Evolutionary conservation across 2,888 invertebrate species (phyloP).

Genomic region (Cepaea hortensis): DNA sequence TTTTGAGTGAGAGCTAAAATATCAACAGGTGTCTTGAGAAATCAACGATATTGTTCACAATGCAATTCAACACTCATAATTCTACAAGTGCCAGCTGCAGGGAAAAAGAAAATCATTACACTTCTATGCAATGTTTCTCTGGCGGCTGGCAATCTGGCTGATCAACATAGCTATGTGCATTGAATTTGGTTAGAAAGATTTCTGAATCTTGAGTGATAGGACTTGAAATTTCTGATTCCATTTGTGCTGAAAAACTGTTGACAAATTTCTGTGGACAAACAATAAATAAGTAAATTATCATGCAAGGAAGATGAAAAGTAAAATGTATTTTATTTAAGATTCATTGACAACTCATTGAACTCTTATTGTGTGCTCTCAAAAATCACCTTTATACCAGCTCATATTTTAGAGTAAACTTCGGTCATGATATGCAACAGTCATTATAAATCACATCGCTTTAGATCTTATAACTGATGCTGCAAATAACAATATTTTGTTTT

Average conservation of each 20-base stretch:
- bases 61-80: background rate
- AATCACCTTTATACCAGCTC: no score
- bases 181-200: slow-evolving; percentile 35
- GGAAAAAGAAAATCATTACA: background rate
- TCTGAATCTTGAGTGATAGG: slow-evolving; percentile 20
- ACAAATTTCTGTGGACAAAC: slow-evolving; percentile 84
- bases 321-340: no score
- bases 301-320: no score
- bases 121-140: slow-evolving; percentile 27
- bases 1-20: background rate
- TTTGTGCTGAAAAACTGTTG: slow-evolving; percentile 83
- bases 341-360: no score
- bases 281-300: background rate
- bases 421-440: no score
- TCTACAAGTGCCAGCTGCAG: background rate
- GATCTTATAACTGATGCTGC: no score
- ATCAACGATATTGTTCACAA: background rate
- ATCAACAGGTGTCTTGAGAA: background rate
- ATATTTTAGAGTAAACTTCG: no score
- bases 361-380: no score
- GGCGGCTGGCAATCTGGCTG: slow-evolving; percentile 32
- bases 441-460: no score
- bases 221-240: slow-evolving; percentile 21
- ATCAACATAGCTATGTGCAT: background rate
- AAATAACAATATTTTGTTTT: no score